Conservation (phyloP, 2,113 vertebrate species). For the Alethe diademata region DNA sequence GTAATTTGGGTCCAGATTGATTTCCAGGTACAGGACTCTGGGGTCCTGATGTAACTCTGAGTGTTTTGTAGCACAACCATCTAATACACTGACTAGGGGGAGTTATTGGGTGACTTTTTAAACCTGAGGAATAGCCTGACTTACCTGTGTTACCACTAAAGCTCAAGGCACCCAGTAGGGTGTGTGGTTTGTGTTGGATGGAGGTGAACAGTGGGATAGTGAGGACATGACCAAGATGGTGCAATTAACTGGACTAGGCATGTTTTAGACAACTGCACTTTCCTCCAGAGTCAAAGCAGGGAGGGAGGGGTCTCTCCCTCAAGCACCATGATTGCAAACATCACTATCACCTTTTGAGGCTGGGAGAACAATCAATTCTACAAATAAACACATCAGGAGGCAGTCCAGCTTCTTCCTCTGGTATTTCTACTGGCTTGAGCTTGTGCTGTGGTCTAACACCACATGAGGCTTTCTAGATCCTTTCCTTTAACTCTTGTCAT, state of each 20-base stretch:
- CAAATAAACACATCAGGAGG: neutral
- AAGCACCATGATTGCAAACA: neutral
- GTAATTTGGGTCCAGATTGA: neutral
- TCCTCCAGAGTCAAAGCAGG: neutral
- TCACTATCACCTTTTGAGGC: neutral
- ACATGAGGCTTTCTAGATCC: neutral
- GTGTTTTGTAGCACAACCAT: neutral
- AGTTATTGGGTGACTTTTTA: neutral
- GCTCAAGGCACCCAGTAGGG: neutral
- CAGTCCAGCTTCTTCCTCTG: neutral
- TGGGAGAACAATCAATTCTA: neutral
- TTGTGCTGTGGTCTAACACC: neutral
- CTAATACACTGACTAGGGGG: neutral
- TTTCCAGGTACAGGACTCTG: neutral
- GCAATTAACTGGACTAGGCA: accelerated
- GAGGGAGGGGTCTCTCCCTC: neutral
- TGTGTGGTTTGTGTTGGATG: neutral
- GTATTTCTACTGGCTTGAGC: neutral
- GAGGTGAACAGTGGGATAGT: neutral
- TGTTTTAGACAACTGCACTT: neutral
- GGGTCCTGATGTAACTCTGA: too few species aligned
- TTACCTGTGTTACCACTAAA: neutral
- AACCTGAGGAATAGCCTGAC: neutral
- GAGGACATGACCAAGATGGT: neutral
- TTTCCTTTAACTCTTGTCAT: neutral